Evolutionary conservation across 2,888 invertebrate species (phyloP), one percentile per base, ranked within the genome.

Genomic region (Athalia cordata): DNA sequence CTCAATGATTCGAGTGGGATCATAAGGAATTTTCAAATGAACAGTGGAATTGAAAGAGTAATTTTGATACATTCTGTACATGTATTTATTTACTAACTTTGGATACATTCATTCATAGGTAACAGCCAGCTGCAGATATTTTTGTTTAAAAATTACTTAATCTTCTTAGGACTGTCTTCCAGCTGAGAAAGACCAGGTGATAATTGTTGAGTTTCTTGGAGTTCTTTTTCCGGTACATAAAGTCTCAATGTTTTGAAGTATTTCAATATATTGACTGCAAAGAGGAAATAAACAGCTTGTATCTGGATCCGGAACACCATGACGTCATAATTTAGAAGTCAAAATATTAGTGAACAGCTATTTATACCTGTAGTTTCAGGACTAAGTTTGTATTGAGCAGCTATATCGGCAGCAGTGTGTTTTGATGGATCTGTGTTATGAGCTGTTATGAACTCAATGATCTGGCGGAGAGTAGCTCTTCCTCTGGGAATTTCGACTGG

Each of bases 231-330:
- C 0, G 95, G 95, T 81, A 94, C 87, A 86, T 94, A 93, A 4
- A 95, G 87, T 87, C 94, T 93, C 88, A 93, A 95, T 8, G 94
- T 92, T 87, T 92, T 93, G 85, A 93, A 96, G 88, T 95, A 93
- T 85, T 93, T 92, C 3, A 95, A 87, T 81, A 95, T 91, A 84
- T 92, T 89, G 86, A 90, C 89, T 83, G 87, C 85, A 85, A 85
- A 29, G 29, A 29, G 29, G 29, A 29, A 66, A 49, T 4, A 78
- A 79, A 7, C 43, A 50, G 13, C 7, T 52, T 81, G 13, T 55
- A 15, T 55, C 43, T 62, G 11, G 50, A 65, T 76, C 49, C 82
- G 59, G 59, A 61, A 50, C 64, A 65, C 62, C 45, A 49, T 57
- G 72, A 9, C 72, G 15, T 5, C 55, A 52, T 13, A n/a, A 72